Percentiles rank a stretch among this genome's conserved stretches.
Conservation (phyloP, 2,113 vertebrate species). For the Ameiurus melas region DNA sequence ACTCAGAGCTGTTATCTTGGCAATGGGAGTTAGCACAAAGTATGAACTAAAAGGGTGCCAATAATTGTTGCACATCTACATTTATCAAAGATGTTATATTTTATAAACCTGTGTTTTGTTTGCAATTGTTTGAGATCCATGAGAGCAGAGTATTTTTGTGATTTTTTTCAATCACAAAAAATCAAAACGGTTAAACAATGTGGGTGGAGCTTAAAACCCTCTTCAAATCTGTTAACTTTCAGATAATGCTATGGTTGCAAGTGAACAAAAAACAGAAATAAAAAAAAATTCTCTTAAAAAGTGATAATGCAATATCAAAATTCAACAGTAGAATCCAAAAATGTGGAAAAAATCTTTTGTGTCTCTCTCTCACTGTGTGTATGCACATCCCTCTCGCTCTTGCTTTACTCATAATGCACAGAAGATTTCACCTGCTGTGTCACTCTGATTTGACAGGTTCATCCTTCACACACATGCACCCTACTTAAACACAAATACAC, state of each 20-base stretch:
- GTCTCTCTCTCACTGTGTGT: not conserved
- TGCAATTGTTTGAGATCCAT: no score
- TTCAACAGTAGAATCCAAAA: not conserved
- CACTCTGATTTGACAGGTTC: conserved; percentile 30
- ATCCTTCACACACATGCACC: not conserved
- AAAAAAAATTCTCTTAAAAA: not conserved
- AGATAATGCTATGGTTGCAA: not conserved
- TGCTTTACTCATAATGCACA: not conserved
- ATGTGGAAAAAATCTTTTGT: not conserved
- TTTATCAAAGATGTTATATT: no score
- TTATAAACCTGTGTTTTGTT: no score
- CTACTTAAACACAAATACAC: not conserved
- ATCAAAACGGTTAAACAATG: no score
- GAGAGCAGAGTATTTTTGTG: no score
- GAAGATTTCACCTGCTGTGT: not conserved
- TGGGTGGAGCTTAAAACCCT: no score
- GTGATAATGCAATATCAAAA: not conserved
- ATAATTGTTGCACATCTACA: no score
- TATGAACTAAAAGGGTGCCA: no score
- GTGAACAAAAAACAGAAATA: not conserved
- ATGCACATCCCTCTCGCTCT: not conserved
- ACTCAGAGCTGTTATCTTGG: no score
- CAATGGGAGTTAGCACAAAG: no score
- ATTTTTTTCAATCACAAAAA: no score
- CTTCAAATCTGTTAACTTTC: no score